Evolutionary conservation across 2,797 vertebrate genomes (phyloP).

Genomic region (Alectoris magna): DNA sequence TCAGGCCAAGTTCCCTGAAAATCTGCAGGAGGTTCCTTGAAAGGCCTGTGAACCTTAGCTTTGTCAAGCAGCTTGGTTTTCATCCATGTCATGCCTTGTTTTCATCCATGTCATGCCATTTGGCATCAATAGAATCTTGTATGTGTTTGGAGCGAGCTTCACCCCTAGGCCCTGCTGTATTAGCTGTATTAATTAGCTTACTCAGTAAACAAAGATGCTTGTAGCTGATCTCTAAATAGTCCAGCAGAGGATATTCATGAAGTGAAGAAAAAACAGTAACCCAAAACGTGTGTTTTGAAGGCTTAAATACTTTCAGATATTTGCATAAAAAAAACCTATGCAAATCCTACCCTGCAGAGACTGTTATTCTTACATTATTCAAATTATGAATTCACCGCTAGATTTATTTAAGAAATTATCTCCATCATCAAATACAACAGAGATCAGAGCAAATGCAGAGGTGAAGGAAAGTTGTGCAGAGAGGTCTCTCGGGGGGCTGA

Average conservation of each 20-base stretch:
- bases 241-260: conserved; percentile 23
- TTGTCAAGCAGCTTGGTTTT: neutral
- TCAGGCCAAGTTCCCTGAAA: neutral
- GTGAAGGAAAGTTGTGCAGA: neutral
- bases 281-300: conserved; percentile 10
- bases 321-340: conserved; percentile 7
- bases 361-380: conserved; percentile 8
- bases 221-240: conserved; percentile 14
- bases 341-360: conserved; percentile 34
- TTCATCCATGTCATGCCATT: neutral
- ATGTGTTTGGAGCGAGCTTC: neutral
- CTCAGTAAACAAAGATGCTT: conserved; percentile 41
- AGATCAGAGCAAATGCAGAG: neutral
- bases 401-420: conserved; percentile 5
- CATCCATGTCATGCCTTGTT: neutral
- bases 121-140: neutral
- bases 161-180: neutral
- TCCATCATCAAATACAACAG: neutral
- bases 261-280: neutral
- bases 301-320: conserved; percentile 32
- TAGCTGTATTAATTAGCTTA: conserved; percentile 21
- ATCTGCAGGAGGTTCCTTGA: neutral
- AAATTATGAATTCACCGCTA: neutral
- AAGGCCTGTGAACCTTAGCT: neutral
- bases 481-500: neutral